phyloP scores from a whole-genome alignment of 2,113 vertebrate species.

The Sporophila hypoxantha region DNA sequence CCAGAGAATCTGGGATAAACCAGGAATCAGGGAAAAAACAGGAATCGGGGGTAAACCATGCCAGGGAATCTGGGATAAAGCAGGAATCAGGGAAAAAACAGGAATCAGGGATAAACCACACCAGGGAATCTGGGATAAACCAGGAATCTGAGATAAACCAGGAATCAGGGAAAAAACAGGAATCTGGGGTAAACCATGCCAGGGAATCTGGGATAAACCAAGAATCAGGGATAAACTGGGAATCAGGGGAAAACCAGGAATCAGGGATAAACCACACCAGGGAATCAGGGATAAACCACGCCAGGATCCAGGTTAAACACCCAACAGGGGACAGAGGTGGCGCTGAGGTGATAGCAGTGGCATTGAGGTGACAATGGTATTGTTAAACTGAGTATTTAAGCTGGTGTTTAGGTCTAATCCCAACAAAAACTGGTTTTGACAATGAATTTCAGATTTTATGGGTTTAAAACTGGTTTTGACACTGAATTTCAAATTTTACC shows the following conservation, averaged over 20 bases:
- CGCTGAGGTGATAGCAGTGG: background rate
- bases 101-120: too few species aligned
- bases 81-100: too few species aligned
- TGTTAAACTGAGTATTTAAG: background rate
- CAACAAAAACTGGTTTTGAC: background rate
- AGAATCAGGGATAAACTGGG: too few species aligned
- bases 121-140: background rate
- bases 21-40: too few species aligned
- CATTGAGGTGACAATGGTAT: background rate
- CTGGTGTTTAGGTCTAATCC: background rate
- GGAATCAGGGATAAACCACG: background rate
- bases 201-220: background rate
- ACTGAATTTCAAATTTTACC: background rate
- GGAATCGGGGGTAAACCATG: too few species aligned
- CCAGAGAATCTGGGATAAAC: background rate
- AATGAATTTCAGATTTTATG: rapidly evolving
- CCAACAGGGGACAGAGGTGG: background rate
- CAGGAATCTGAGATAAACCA: too few species aligned
- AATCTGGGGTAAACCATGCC: too few species aligned
- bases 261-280: too few species aligned
- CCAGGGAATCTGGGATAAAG: too few species aligned
- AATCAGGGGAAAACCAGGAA: too few species aligned
- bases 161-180: too few species aligned
- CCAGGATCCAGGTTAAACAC: background rate
- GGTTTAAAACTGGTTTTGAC: background rate